Base-by-base conservation (phyloP, 2,888 invertebrate genomes). In the Catocala fraxini region DNA sequence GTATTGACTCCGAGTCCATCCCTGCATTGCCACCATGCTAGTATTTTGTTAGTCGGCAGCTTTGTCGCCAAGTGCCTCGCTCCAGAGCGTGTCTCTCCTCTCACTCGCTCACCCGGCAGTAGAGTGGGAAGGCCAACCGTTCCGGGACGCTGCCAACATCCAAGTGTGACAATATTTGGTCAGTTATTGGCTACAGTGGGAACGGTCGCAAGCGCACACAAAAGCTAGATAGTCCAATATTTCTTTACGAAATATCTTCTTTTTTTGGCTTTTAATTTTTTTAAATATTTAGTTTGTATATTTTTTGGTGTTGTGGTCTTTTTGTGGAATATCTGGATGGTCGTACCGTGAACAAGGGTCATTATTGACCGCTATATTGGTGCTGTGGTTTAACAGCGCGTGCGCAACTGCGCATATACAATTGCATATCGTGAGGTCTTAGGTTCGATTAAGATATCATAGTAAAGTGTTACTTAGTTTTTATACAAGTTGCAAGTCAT, bases 11-110 rank as follows among this genome's bases (percentile, higher is more conserved):
- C 7, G 6, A 85, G 10, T 89, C 66, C 89, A 65, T 59, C 85
- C 74, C 92, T 92, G 93, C 45, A 90, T 92, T 92, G 88, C 93
- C 93, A 93, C 93, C 93, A 89, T 92, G 93, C 83, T 79, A 92
- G 93, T 92, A 89, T 92, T 92, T 89, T 91, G 89, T 90, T 89
- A 89, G 92, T 89, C 93, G 93, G 93, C 88, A 81, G 91, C 93
- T 93, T 93, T 93, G 92, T 90, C 79, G 81, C 85, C 71, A 78
- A 83, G 85, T 84, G 72, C 75, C 78, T 57, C 61, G 80, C 77
- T 81, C 70, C 77, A 79, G 72, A 76, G 71, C 63, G 53, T 12
- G 5, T 47, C 68, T 7, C 0, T 65, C 66, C 7, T 89, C 91
- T 54, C 86, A 11, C 56, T 89, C 84, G 2, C 60, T 11, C 78